A percentile compares a stretch with the other conserved stretches of the same genome.
Evolutionary conservation across 1,140 invertebrate species (phyloP).

Genomic region (Penaeus japonicus): DNA sequence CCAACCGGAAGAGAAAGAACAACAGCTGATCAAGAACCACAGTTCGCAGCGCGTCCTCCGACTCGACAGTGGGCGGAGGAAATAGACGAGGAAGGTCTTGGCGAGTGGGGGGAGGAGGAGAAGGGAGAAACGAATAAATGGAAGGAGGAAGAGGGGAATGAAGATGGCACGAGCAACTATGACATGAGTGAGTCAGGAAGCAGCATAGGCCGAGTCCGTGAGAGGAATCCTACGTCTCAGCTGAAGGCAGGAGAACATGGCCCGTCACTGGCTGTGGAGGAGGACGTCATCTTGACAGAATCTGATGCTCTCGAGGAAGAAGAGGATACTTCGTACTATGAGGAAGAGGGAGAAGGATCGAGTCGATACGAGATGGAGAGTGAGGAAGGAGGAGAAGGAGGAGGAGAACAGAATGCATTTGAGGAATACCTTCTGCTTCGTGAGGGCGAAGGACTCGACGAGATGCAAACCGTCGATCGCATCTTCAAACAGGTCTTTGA

Average conservation of each 20-base stretch:
- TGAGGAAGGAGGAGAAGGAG: neutral
- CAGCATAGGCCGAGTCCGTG: too few species aligned
- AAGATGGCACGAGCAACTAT: too few species aligned
- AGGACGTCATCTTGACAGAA: too few species aligned
- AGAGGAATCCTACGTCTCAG: too few species aligned
- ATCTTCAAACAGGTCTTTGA: conserved; percentile 43
- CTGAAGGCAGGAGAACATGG: too few species aligned
- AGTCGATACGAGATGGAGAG: neutral
- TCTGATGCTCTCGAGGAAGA: too few species aligned
- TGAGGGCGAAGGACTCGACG: conserved; percentile 18
- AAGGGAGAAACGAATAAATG: neutral
- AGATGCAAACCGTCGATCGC: conserved; percentile 31
- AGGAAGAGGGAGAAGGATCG: neutral
- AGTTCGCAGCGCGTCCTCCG: neutral
- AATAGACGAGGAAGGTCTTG: neutral
- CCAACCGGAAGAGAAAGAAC: too few species aligned
- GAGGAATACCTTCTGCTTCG: conserved; percentile 11
- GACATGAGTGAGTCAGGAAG: too few species aligned
- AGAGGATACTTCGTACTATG: too few species aligned
- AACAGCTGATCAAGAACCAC: neutral
- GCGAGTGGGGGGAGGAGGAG: neutral
- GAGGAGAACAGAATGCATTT: neutral
- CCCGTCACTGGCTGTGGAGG: too few species aligned
- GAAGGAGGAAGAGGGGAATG: neutral
- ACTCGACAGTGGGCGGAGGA: neutral